Evolutionary conservation across 1,140 invertebrate species (phyloP).

Genomic region (Parapsyche elsis): DNA sequence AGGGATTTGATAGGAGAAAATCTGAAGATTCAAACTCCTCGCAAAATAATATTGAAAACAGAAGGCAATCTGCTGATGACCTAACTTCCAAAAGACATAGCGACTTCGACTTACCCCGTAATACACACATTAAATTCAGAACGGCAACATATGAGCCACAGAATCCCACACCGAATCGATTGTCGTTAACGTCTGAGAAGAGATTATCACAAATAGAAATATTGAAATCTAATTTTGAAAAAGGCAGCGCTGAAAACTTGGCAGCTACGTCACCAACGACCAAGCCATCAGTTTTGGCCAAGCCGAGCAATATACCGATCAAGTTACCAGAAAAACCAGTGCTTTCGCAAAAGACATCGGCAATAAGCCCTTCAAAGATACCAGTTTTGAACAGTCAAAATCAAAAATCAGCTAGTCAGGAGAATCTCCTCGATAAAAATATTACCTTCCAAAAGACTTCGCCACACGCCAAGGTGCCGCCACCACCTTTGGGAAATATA

Average conservation of each 20-base stretch:
- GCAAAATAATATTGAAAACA: constrained; percentile 57
- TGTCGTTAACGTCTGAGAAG: constrained; percentile 58
- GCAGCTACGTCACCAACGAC: constrained; percentile 39
- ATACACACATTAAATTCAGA: constrained; percentile 70
- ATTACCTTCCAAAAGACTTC: constrained; percentile 62
- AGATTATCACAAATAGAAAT: constrained; percentile 66
- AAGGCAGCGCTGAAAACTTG: constrained; percentile 56
- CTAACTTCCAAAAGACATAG: constrained; percentile 66
- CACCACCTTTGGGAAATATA: constrained; percentile 64
- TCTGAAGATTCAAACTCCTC: constrained; percentile 35
- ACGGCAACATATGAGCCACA: constrained; percentile 70
- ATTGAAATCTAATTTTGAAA: constrained; percentile 64
- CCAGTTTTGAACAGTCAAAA: constrained; percentile 61
- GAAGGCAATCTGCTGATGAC: constrained; percentile 58
- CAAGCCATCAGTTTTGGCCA: constrained; percentile 62
- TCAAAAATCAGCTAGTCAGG: constrained; percentile 66
- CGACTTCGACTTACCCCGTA: constrained; percentile 66
- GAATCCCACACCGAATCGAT: constrained; percentile 59
- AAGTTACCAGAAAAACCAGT: constrained; percentile 60
- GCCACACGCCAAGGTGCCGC: constrained; percentile 59
- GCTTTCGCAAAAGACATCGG: constrained; percentile 47
- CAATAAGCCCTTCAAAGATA: constrained; percentile 65
- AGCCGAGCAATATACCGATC: constrained; percentile 66
- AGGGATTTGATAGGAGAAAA: constrained; percentile 56
- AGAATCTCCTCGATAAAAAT: constrained; percentile 63